Evolutionary conservation across 2,888 invertebrate species (phyloP).

Genomic region (Caenorhabditis sp.): DNA sequence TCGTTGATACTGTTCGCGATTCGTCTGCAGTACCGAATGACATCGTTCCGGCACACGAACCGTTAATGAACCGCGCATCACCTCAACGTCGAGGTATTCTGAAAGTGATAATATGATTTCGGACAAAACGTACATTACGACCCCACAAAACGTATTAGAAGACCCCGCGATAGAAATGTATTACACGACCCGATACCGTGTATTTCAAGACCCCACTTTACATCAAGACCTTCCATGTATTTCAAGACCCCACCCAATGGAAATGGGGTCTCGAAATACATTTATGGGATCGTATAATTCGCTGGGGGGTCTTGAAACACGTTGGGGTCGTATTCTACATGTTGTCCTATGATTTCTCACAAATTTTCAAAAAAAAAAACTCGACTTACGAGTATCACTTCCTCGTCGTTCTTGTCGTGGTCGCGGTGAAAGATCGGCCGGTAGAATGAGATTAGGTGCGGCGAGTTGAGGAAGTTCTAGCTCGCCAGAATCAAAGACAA

Average conservation of each 20-base stretch:
- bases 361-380: too few species aligned
- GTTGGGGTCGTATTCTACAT: too few species aligned
- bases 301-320: too few species aligned
- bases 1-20: slow-evolving; percentile 53
- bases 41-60: slow-evolving; percentile 53
- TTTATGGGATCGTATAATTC: too few species aligned
- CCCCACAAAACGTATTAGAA: too few species aligned
- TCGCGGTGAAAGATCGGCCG: slow-evolving; percentile 39
- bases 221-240: too few species aligned
- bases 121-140: not conserved
- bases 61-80: slow-evolving; percentile 43
- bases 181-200: too few species aligned
- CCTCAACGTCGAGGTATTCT: slow-evolving; percentile 50
- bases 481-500: slow-evolving; percentile 38
- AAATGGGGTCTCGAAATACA: too few species aligned
- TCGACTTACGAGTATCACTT: slow-evolving; percentile 51
- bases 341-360: too few species aligned
- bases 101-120: slow-evolving; percentile 4
- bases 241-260: too few species aligned
- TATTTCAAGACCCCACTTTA: too few species aligned
- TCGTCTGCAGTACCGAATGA: slow-evolving; percentile 55
- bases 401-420: slow-evolving; percentile 47
- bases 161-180: too few species aligned
- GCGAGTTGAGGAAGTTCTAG: slow-evolving; percentile 28
- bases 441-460: slow-evolving; percentile 33